phyloP scores from a whole-genome alignment of 1,140 invertebrate species.

The Heliothis virescens region DNA sequence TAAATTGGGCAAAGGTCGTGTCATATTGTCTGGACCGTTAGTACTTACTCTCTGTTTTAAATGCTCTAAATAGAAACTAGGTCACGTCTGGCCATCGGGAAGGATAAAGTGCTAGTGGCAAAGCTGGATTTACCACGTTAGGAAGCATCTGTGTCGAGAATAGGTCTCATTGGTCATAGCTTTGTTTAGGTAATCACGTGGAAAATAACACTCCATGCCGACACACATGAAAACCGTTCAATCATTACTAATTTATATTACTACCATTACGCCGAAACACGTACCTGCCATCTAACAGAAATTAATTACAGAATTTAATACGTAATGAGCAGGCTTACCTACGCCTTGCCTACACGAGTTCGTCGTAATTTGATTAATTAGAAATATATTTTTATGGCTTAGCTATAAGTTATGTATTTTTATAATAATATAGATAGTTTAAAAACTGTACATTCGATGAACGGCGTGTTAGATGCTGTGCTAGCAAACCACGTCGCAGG shows the following conservation, averaged over 20 bases:
- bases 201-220: background rate
- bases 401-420: too few relatives aligned
- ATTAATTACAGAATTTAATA: background rate
- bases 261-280: conserved; percentile 15
- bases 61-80: conserved; percentile 40
- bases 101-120: conserved; percentile 37
- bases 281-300: conserved; percentile 2
- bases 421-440: too few relatives aligned
- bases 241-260: conserved; percentile 30
- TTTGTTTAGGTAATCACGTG: conserved; percentile 23
- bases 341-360: background rate
- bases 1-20: conserved; percentile 20
- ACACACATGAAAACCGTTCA: conserved; percentile 29
- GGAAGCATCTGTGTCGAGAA: background rate
- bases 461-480: background rate
- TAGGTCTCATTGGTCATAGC: conserved; percentile 23
- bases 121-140: conserved; percentile 18
- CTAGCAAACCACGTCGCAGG: background rate
- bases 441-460: too few relatives aligned
- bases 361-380: background rate
- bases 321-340: too few relatives aligned
- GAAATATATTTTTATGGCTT: background rate
- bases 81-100: conserved; percentile 29
- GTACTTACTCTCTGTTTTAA: background rate
- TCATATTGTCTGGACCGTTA: conserved; percentile 30